These are phyloP conservation scores for Porites lutea DNA, from an alignment of 64 coral and sea anemone species.

Conservation along the genomic window DNA sequence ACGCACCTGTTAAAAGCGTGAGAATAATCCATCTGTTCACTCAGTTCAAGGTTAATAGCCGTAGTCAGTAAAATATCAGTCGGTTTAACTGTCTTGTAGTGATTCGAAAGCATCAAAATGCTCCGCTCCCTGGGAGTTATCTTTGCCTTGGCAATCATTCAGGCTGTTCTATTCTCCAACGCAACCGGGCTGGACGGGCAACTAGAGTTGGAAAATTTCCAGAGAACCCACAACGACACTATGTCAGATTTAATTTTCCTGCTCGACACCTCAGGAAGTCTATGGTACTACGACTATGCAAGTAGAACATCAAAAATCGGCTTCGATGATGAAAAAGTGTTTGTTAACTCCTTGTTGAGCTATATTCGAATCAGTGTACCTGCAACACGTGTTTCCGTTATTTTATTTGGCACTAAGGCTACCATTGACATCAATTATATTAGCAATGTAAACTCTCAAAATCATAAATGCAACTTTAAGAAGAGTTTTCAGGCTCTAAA, in stretches of 20 bases:
- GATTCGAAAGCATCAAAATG: not conserved
- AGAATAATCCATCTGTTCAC: not conserved
- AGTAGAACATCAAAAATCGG: slow-evolving; percentile 34
- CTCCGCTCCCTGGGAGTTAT: not conserved
- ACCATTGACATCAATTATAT: slow-evolving; percentile 87
- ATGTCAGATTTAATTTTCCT: slow-evolving; percentile 90
- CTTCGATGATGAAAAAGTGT: slow-evolving; percentile 89
- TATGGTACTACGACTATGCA: slow-evolving; percentile 47
- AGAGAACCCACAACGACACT: slow-evolving; percentile 81
- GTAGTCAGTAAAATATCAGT: not conserved
- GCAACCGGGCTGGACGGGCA: slow-evolving; percentile 32
- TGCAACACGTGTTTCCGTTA: slow-evolving; percentile 76
- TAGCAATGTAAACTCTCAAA: slow-evolving; percentile 47
- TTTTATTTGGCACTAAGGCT: slow-evolving; percentile 75
- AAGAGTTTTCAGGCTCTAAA: slow-evolving; percentile 63
- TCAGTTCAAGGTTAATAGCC: not conserved
- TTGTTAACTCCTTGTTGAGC: slow-evolving; percentile 84
- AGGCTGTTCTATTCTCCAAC: not conserved
- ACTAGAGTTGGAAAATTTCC: slow-evolving; percentile 73
- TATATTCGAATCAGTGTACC: slow-evolving; percentile 77
- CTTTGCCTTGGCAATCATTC: not conserved
- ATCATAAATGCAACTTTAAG: slow-evolving; percentile 94
- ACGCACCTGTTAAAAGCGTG: too few relatives aligned
- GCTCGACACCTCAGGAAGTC: slow-evolving; percentile 87
- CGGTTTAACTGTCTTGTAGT: too few relatives aligned